Base-by-base conservation (phyloP, 2,888 invertebrate genomes). In the Unio pictorum region DNA sequence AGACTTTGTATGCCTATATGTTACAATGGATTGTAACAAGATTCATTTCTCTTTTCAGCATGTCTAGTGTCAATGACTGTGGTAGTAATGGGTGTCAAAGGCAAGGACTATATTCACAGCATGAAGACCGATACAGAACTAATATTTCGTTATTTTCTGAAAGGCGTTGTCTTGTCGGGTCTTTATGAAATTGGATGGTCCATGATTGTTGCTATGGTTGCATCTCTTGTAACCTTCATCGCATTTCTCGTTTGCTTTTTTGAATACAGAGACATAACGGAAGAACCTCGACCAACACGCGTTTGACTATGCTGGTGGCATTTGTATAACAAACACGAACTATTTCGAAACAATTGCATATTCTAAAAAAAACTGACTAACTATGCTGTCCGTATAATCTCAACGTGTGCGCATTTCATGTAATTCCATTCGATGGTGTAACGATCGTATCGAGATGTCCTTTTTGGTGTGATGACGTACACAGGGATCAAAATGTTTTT, bases 21-120 rank as follows among this genome's bases (percentile, higher is more conserved):
- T 45, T 3, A 45, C 45, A 45, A 45, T 15, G 1, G 45, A 45
- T 45, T 45, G 15, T 11, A 45, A 15, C 3, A 45, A 45, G 7
- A 11, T 11, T 45, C 11, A 15, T 63, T 20, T 63, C 26, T 26
- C 23, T 55, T 70, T 71, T 55, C 77, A 77, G 75, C 77, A 15
- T 77, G 77, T 69, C 75, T 77, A 73, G 75, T 77, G 26, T 73
- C 77, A 8, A 77, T 77, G 77, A 69, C 75, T 4, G 77, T 77
- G 26, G 69, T 73, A 7, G 72, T 77, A 34, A 77, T 77, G 77
- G 75, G 77, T 15, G 63, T 77, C 61, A 77, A 77, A 23, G 77
- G 77, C 0, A 68, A 70, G 20, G 77, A 77, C 67, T 67, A 77
- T 61, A 60, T 77, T 63, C 59, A 69, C 30, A 68, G 71, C 17